Base-by-base conservation (phyloP, 2,113 vertebrate species). In the Archocentrus centrarchus region DNA sequence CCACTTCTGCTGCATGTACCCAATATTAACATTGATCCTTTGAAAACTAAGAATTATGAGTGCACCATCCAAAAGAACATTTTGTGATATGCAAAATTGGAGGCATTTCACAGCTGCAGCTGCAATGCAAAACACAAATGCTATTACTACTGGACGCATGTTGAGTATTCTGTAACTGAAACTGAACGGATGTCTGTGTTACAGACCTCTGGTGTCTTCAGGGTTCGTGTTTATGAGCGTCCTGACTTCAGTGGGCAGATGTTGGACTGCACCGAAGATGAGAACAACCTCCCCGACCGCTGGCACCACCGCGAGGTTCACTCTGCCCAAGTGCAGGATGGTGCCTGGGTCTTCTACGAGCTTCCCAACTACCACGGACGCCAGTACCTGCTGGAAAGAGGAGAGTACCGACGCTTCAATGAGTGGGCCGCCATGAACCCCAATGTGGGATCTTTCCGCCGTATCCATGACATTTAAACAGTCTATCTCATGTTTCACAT, bases 301-400 rank as follows among this genome's bases (percentile, higher is more conserved):
- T 92, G 90, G 83, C 59, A 59, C 8, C 35, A 55, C 41, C 86
- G 6, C 0, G 90, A 90, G 44, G 77, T 94, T 39, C 83, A 92
- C 62, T 95, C 94, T 3, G 90, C 83, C 39, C 86, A 86, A 4
- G 91, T 95, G 37, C 18, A 77, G 41, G 92, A 93, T 0, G 94
- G 92, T 1, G 68, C 89, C 81, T 94, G 93, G 93, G 82, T 91
- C 59, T 91, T 94, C 75, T 90, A 82, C 1, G 91, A 94, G 77
- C 89, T 90, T n/a, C 89, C 93, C 17, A 88, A 89, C 77, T 95
- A 81, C 87, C 84, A 37, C 1, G 92, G 93, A 9, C 83, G 47
- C 5, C 90, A 92, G 80, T 85, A 91, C 63, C 79, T 93, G 55
- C 88, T 95, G 85, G 91, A 91, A 55, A 88, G 24, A 24, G 93